Conservation (phyloP, 2,797 vertebrate species). For the Thaleichthys pacificus region DNA sequence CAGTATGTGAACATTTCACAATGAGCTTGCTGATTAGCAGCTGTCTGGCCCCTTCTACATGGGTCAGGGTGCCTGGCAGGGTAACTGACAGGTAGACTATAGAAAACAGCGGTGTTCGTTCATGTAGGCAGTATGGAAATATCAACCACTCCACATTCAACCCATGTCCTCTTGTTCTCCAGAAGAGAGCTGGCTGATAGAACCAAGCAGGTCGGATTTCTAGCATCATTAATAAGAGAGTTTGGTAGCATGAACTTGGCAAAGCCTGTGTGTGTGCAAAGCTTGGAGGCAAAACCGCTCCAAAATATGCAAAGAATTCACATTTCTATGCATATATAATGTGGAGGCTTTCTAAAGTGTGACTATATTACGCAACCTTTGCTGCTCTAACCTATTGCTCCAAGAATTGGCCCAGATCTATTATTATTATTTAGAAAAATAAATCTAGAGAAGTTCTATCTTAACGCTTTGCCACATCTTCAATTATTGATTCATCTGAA, state of each 20-base stretch:
- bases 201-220: neutral
- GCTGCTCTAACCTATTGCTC: too few relatives aligned
- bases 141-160: conserved; percentile 36
- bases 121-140: conserved; percentile 30
- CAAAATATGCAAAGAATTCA: conserved; percentile 2
- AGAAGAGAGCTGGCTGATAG: neutral
- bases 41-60: conserved; percentile 35
- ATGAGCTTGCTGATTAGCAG: conserved; percentile 59
- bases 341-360: conserved; percentile 1
- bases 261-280: neutral
- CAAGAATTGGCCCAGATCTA: too few relatives aligned
- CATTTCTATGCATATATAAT: conserved; percentile 16
- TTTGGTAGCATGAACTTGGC: conserved; percentile 3
- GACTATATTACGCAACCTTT: too few relatives aligned
- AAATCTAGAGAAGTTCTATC: neutral
- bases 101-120: conserved; percentile 29
- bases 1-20: conserved; percentile 24
- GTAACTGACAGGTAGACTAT: conserved; percentile 41
- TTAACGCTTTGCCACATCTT: conserved; percentile 7
- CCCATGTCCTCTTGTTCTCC: conserved; percentile 15
- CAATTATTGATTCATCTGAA: conserved; percentile 5
- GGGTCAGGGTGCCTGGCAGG: conserved; percentile 7
- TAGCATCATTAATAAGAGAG: neutral
- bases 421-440: too few relatives aligned
- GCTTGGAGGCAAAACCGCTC: neutral